These are phyloP conservation scores for Goniozus legneri DNA, from an alignment of 1,140 invertebrate species.

Conservation along the genomic window DNA sequence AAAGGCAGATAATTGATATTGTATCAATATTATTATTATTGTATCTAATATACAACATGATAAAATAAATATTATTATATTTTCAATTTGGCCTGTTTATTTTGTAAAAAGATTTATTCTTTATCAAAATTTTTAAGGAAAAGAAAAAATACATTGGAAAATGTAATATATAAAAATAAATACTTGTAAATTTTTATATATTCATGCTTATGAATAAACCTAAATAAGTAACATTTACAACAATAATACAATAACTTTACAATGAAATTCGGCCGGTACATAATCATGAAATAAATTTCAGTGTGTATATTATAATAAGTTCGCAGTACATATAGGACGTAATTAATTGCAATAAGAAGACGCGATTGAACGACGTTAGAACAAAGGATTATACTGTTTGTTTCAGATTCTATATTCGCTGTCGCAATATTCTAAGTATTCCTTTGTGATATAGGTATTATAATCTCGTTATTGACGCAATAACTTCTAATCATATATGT, in stretches of 20 bases:
- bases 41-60: constrained; percentile 44
- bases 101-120: constrained; percentile 16
- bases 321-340: not conserved
- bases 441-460: no score
- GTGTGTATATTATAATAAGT: not conserved
- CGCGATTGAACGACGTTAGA: no score
- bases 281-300: no score
- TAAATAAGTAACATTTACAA: not conserved
- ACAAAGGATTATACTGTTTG: no score
- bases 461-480: constrained; percentile 11
- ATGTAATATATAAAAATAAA: not conserved
- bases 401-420: no score
- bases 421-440: no score
- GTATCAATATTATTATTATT: constrained; percentile 45
- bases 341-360: not conserved
- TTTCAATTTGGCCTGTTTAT: constrained; percentile 36
- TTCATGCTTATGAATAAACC: not conserved
- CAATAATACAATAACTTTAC: not conserved
- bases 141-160: constrained; percentile 13
- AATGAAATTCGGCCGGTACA: no score
- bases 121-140: constrained; percentile 15
- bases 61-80: constrained; percentile 48
- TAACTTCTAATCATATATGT: constrained; percentile 18
- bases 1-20: constrained; percentile 41
- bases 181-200: not conserved